Base-by-base conservation (phyloP, 2,113 vertebrate genomes). In the Oncorhynchus keta region DNA sequence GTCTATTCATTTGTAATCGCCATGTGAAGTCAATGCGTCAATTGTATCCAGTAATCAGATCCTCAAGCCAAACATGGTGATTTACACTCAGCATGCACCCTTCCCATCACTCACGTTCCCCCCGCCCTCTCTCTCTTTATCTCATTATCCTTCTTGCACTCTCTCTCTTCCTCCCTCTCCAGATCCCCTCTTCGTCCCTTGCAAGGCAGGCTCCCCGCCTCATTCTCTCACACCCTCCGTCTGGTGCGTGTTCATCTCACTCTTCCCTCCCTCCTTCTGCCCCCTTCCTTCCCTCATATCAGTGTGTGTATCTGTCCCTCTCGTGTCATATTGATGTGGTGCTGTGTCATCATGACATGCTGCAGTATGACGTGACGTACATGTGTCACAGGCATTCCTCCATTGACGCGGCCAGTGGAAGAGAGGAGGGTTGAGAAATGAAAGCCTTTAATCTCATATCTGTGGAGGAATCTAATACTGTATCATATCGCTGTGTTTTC, bases 1-100 rank as follows among this genome's bases (percentile, higher is more conserved):
- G 72, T 35, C 57, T 32, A 28, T 51, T 73, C 69, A 72, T 48
- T 32, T 67, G 71, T 68, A 64, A 78, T 68, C n/a, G 26, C 61
- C 78, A 26, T 55, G 28, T 73, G 61, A 18, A 3, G n/a, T 70
- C 68, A 49, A n/a, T 70, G 20, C 45, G 22, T 68, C 66, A 4
- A 9, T 7, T 48, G 4, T 11, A 49, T 9, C 45, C 68, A n/a
- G 45, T 70, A 48, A 70, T 70, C 68, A 49, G 68, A 69, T 70
- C 20, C 45, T 24, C 20, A 16, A 70, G 68, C 68, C 39, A 48
- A 13, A n/a, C 35, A 45, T 16, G 67, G 3, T 11, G 67, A 69
- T 39, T 45, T 70, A 14, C n/a, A 64, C 62, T 22, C 24, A 4
- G n/a, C 62, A 13, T 13, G 22, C 24, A 24, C 8, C 12, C 28